Percentiles rank a stretch among this genome's conserved stretches.
Conservation (phyloP, 2,797 vertebrate species). For the Spinus olivaceus region DNA sequence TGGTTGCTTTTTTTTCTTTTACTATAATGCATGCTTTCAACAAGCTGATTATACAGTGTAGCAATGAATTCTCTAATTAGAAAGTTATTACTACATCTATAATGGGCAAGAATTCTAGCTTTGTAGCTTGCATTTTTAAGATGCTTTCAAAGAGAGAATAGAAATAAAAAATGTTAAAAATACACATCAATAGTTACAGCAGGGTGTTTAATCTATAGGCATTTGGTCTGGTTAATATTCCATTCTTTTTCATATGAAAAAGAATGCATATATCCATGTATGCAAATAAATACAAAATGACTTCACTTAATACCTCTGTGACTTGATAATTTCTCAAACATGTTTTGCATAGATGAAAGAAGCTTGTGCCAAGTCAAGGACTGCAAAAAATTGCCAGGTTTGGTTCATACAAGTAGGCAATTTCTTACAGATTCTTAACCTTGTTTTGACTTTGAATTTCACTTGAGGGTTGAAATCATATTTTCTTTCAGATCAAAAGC, state of each 20-base stretch:
- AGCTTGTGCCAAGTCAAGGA: neutral
- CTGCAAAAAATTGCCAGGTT: neutral
- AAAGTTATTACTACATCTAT: constrained; percentile 65
- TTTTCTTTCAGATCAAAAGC: neutral
- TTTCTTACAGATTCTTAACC: neutral
- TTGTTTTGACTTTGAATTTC: neutral
- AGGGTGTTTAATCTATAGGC: neutral
- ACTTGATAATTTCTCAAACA: neutral
- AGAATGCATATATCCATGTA: neutral
- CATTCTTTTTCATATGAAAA: neutral
- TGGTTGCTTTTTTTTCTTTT: neutral
- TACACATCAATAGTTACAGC: neutral
- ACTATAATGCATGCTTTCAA: constrained; percentile 61
- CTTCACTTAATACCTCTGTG: neutral
- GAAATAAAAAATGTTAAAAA: neutral
- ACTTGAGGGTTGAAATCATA: neutral
- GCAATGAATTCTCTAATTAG: constrained; percentile 71
- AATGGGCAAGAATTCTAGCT: constrained; percentile 41
- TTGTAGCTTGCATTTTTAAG: constrained; percentile 35
- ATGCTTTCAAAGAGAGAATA: neutral
- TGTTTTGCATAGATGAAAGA: neutral
- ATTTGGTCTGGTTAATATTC: neutral
- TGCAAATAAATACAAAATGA: neutral
- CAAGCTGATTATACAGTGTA: constrained; percentile 64
- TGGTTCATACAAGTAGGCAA: neutral